Evolutionary conservation across 2,113 vertebrate genomes (phyloP), one percentile per base, ranked within the genome.

Genomic region (Chlorocebus sabaeus): DNA sequence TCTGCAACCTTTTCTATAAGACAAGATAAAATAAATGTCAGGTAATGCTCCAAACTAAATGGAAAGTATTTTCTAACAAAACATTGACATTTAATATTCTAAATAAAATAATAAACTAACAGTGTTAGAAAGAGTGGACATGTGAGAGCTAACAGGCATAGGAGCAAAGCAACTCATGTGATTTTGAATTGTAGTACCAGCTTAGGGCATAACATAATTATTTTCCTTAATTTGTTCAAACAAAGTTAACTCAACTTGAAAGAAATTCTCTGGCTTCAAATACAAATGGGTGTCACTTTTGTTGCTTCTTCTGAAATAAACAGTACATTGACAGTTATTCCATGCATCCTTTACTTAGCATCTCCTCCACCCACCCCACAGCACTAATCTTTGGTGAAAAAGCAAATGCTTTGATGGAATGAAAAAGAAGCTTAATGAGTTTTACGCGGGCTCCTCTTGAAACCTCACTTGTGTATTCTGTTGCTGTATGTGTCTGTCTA

Each of bases 161-260:
- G 27, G 18, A 78, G 16, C 14, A 64, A 8, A 93, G 32, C 6
- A 81, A 6, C 18, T 40, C 23, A 30, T 27, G 30, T 83, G 80
- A 55, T 55, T 78, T 87, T 10, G 64, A 67, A 83, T 97, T 90
- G 81, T 59, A 88, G 75, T 92, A 92, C 90, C 98, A 96, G 96
- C 96, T 95, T 97, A 90, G 97, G 96, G 97, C 86, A 40, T 96
- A 95, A 96, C 82, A 79, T 90, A 97, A 97, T 98, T 98, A 90
- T 98, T 98, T 98, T 97, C 96, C 92, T 96, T 94, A 82, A 67
- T 98, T 98, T 98, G 93, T 98, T 98, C 95, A 81, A 97, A 97
- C 97, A 91, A 94, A 98, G 81, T 98, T 98, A 97, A 97, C 96
- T 97, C 85, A 76, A 95, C 97, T 98, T 98, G 95, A 98, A 98